Percentiles rank a stretch among this genome's conserved stretches.
Conservation (phyloP, 2,888 invertebrate species). For the Eupithecia subfuscata region DNA sequence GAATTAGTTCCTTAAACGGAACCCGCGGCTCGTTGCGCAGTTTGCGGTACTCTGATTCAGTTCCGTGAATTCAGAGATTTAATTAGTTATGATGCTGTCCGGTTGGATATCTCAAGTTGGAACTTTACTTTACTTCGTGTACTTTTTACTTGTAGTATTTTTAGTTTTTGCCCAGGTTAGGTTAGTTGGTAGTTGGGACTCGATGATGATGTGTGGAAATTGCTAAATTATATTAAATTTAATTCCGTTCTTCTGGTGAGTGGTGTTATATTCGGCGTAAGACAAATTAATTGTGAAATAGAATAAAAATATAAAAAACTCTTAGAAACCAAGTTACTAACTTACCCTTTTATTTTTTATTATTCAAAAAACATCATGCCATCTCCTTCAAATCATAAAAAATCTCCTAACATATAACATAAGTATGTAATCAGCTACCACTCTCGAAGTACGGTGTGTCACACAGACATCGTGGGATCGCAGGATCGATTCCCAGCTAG, state of each 20-base stretch:
- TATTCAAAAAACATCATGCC: neutral
- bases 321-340: too few relatives aligned
- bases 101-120: conserved; percentile 24
- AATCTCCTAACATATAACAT: too few relatives aligned
- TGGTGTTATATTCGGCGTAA: too few relatives aligned
- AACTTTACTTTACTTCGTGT: neutral
- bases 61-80: conserved; percentile 13
- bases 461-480: neutral
- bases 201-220: neutral
- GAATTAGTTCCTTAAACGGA: conserved; percentile 27
- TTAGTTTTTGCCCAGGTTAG: neutral
- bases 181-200: neutral
- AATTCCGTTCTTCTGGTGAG: neutral
- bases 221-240: neutral
- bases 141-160: neutral
- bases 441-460: neutral
- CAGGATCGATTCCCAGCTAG: conserved; percentile 3
- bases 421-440: too few relatives aligned
- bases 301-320: too few relatives aligned
- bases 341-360: too few relatives aligned
- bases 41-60: conserved; percentile 12
- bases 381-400: neutral
- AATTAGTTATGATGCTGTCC: conserved; percentile 26
- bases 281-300: too few relatives aligned
- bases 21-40: neutral